Evolutionary conservation across 2,888 invertebrate species (phyloP), one percentile per base, ranked within the genome.

Genomic region (Spisula solida): DNA sequence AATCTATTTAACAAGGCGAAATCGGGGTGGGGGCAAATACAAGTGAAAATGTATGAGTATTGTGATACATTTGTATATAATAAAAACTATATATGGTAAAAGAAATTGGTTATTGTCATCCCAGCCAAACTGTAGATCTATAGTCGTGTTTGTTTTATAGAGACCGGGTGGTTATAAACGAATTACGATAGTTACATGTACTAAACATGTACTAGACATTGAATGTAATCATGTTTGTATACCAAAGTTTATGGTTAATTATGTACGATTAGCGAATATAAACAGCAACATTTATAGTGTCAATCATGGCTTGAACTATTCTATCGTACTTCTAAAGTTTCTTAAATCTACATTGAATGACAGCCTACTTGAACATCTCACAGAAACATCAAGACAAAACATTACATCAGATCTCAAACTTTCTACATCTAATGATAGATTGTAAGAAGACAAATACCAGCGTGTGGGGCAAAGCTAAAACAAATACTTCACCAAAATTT

Each of bases 391-490:
- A 41, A 66, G 75, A 75, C 31, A 31, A 51, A 48, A 78, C 60
- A 41, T 66, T 81, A 70, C 81, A 48, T 51, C 47, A 18, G 20
- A 29, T 85, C 51, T 66, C 18, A 56, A 86, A 70, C 56, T 51
- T 47, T 81, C 75, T 51, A 86, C 48, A 86, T 47, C n/a, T 55
- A 8, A 10, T 78, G 78, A 85, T 79, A 85, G 47, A 86, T 81
- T 81, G 80, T 20, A 48, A 47, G 41, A 60, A 47, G 80, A 48
- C 86, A 86, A 66, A 86, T 48, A 29, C 20, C 80, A 10, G 10
- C 81, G 86, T 56, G 81, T 86, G 86, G 48, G 86, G 81, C 55
- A 48, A 86, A 86, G 48, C 86, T 81, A 86, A 86, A 81, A 86
- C 86, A 86, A 86, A 86, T 81, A 86, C 60, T 60, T 81, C 66